Evolutionary conservation across 2,113 vertebrate species (phyloP).

Genomic region (Ovibos moschatus): DNA sequence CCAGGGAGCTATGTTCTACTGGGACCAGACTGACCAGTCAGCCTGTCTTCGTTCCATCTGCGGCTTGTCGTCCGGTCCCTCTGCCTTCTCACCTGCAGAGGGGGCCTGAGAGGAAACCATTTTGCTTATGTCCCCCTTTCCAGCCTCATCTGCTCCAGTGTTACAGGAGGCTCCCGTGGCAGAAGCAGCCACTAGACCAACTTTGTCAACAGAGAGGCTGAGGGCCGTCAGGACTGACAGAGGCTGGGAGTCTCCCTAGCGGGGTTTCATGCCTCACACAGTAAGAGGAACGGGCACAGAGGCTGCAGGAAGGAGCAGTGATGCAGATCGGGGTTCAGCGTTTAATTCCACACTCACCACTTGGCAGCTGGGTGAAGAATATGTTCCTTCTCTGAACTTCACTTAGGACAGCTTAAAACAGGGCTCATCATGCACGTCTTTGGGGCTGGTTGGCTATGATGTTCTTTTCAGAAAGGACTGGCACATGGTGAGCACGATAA

Average conservation of each 20-base stretch:
- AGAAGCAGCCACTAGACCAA: not conserved
- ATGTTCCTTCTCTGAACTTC: not conserved
- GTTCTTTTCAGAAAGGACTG: not conserved
- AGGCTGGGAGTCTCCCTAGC: not conserved
- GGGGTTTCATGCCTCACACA: not conserved
- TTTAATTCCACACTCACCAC: not conserved
- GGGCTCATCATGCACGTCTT: not conserved
- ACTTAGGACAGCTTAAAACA: not conserved
- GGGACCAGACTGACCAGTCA: not conserved
- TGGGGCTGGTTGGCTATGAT: not conserved
- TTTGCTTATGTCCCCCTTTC: not conserved
- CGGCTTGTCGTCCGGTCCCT: not conserved
- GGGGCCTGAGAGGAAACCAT: not conserved
- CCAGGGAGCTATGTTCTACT: not conserved
- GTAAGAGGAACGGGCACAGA: not conserved
- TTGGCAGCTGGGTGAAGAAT: not conserved
- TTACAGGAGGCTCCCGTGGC: not conserved
- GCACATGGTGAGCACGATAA: not conserved
- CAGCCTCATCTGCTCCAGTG: no score
- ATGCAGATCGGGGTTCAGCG: not conserved
- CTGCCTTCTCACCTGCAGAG: not conserved
- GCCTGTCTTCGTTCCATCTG: not conserved
- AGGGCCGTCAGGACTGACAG: not conserved
- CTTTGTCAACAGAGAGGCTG: not conserved
- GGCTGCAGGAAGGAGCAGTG: not conserved